Evolutionary conservation across 2,113 vertebrate species (phyloP).

Genomic region (Alosa alosa): DNA sequence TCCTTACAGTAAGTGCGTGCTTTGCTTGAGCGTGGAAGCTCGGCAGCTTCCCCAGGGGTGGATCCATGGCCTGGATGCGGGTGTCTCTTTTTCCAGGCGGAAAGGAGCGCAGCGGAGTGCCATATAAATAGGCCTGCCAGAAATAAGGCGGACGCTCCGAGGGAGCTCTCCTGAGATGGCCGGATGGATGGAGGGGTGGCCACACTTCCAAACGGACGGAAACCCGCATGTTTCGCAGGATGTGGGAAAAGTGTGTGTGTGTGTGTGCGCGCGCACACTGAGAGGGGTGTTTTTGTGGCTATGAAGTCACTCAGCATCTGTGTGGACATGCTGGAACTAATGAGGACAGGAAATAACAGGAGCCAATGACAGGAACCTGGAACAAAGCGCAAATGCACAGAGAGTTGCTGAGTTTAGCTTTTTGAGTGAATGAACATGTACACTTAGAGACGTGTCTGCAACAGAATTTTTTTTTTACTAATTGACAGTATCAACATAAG

Average conservation of each 20-base stretch:
- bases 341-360: neutral
- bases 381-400: no score
- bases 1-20: neutral
- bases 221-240: conserved; percentile 32
- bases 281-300: neutral
- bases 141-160: conserved; percentile 70
- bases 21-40: conserved; percentile 4
- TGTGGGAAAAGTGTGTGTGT: neutral
- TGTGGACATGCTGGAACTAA: neutral
- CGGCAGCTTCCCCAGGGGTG: conserved; percentile 25
- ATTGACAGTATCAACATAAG: no score
- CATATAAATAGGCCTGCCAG: conserved; percentile 69
- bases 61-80: conserved; percentile 62
- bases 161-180: conserved; percentile 64
- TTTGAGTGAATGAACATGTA: no score
- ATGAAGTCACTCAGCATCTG: neutral
- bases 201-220: conserved; percentile 42
- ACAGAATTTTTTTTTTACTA: no score
- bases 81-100: conserved; percentile 58
- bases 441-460: no score
- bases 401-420: no score
- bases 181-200: conserved; percentile 52
- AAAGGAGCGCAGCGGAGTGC: conserved; percentile 14
- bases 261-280: neutral
- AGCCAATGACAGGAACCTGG: neutral